Conservation (phyloP, 2,888 invertebrate genomes). For the Heliconius cydno region DNA sequence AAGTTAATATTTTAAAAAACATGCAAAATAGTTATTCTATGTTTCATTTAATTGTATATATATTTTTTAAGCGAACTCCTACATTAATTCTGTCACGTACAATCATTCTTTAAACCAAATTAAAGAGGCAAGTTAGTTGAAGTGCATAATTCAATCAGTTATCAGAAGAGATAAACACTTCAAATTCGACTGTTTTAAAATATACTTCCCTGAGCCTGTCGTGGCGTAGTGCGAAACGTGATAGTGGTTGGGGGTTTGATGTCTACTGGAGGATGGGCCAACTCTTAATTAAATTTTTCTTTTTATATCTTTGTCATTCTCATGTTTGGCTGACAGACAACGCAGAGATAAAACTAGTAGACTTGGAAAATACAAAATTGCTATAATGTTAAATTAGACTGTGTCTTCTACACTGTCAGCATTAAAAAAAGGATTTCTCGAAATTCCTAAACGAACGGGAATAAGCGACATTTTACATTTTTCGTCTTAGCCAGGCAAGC, state of each 20-base stretch:
- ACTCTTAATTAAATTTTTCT: background rate
- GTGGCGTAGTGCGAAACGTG: background rate
- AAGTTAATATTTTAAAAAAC: too few species aligned
- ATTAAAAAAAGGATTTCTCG: background rate
- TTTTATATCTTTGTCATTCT: too few species aligned
- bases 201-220: background rate
- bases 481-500: background rate
- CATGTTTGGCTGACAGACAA: too few species aligned
- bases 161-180: conserved; percentile 17
- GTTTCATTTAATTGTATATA: background rate
- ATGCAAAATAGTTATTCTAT: too few species aligned
- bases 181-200: background rate
- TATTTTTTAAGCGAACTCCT: background rate
- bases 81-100: background rate
- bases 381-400: background rate
- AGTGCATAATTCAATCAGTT: conserved; percentile 20
- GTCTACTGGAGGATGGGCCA: too few species aligned
- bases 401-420: background rate
- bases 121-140: conserved; percentile 12
- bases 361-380: too few species aligned
- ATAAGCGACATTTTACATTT: background rate
- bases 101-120: conserved; percentile 15
- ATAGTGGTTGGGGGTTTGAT: background rate
- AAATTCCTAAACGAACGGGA: background rate
- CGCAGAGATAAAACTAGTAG: too few species aligned